Evolutionary conservation across 2,888 invertebrate species (phyloP), one percentile per base, ranked within the genome.

Genomic region (Idaea biselata): DNA sequence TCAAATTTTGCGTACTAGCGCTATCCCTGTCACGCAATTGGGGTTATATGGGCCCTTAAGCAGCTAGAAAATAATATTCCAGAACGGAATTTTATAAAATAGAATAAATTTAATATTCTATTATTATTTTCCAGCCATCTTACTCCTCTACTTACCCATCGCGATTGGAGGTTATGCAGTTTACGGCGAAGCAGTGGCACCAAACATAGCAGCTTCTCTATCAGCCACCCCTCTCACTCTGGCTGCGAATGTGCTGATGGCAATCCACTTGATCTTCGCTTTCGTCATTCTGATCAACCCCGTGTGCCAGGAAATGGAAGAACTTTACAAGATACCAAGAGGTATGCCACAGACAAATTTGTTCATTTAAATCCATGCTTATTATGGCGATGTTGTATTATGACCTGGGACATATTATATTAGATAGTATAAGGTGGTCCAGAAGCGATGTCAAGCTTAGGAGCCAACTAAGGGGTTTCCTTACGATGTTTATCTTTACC

Each of bases 271-370:
- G 17, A 81, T 95, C 32, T 88, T 94, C 59, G 95, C 95, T 31
- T 95, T 95, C 80, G 85, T 95, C 66, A 95, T 96, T 72, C 93
- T 95, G 68, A 93, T 95, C 70, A 96, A 96, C 86, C 96, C 96
- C 0, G 94, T 95, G 55, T 94, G 94, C 76, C 95, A 96, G 83
- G 95, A 95, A 76, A 77, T 95, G 63, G 96, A 96, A 78, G 94
- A 95, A 74, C 85, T 94, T 2, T 93, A 95, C 71, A 91, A 90
- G 61, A 89, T 95, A 6, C 94, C 95, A 2, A 89, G 90, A 75
- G 87, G 95, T 95, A 77, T 82, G 86, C 44, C 1, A 8, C 25
- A 16, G 16, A 18, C 16, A 55, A 25, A 25, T n/a, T 16, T 25
- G 25, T 25, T 25, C 25, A 25, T 3, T 25, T 25, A 25, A 25